Base-by-base conservation (phyloP, 2,888 invertebrate species). In the Megalurothrips usitatus region DNA sequence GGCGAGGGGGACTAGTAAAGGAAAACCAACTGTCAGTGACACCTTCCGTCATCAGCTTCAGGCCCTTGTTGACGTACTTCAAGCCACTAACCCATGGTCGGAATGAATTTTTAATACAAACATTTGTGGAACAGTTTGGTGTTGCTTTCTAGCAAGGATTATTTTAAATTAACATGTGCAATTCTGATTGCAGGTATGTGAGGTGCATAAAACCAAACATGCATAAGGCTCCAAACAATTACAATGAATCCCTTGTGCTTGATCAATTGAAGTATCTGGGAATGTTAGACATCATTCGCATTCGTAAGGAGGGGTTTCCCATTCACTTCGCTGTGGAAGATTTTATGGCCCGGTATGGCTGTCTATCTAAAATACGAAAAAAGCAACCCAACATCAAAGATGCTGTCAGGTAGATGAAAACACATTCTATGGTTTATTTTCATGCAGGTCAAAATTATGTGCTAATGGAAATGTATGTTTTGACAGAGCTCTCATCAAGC, bases 141-240 rank as follows among this genome's bases (percentile, higher is more conserved):
- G n/a, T n/a, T n/a, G n/a, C 19, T 47, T 9, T 81, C 9, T 81
- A 63, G 78, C 47, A 79, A 79, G 23, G n/a, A 78, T 17, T 19
- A 78, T 8, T 82, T 28, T 82, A 75, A 23, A 19, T 43, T 49
- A 80, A 26, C 49, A 49, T 43, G 79, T 26, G 75, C 80, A 83
- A 84, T 81, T n/a, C 2, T 82, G 80, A 81, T 81, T 83, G 9
- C 82, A 93, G 93, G 93, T 95, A 96, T 87, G 96, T 96, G 58
- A 91, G 97, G 79, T 97, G 97, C 87, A 96, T 97, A 85, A 97
- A 97, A 85, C 96, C 97, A 0, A 97, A 97, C 87, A 92, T 93
- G 87, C 91, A 93, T 85, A 97, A 97, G 87, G 90, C 91, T 81
- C 91, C 95, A 0, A 92, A 95, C 85, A 91, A 92, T 85, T 97